Conservation (phyloP, 2,888 invertebrate genomes). For the Drosophila fungiperda region DNA sequence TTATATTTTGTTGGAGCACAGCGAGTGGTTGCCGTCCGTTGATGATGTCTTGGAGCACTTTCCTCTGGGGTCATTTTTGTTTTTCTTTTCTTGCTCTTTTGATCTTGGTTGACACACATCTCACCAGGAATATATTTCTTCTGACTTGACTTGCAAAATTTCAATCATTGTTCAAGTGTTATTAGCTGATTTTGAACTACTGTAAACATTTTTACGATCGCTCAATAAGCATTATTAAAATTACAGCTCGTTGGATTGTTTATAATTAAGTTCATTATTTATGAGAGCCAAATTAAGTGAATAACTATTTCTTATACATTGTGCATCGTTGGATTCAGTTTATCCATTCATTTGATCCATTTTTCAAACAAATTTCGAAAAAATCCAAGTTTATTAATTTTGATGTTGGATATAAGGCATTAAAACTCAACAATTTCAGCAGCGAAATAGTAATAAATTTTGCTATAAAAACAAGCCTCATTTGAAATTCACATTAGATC, state of each 20-base stretch:
- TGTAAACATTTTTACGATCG: background rate
- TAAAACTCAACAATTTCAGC: background rate
- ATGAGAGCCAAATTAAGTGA: background rate
- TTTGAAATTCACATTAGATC: background rate
- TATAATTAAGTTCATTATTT: background rate
- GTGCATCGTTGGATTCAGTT: background rate
- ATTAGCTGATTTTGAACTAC: background rate
- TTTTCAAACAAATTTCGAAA: background rate
- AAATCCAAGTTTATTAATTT: background rate
- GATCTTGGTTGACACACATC: conserved; percentile 62
- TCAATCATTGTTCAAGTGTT: conserved; percentile 37
- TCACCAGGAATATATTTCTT: conserved; percentile 7
- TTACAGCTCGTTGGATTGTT: background rate
- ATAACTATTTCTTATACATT: background rate
- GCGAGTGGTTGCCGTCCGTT: conserved; percentile 43
- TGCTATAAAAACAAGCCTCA: background rate
- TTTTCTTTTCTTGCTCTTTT: conserved; percentile 17
- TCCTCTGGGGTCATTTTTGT: conserved; percentile 41
- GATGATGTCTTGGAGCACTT: conserved; percentile 34
- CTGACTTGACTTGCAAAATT: conserved; percentile 21
- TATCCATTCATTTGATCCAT: background rate
- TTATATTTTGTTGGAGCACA: conserved; percentile 11
- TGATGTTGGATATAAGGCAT: background rate
- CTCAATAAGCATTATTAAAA: background rate
- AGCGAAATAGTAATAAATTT: background rate